phyloP scores from a whole-genome alignment of 2,113 vertebrate genomes.

The Cavia aperea region DNA sequence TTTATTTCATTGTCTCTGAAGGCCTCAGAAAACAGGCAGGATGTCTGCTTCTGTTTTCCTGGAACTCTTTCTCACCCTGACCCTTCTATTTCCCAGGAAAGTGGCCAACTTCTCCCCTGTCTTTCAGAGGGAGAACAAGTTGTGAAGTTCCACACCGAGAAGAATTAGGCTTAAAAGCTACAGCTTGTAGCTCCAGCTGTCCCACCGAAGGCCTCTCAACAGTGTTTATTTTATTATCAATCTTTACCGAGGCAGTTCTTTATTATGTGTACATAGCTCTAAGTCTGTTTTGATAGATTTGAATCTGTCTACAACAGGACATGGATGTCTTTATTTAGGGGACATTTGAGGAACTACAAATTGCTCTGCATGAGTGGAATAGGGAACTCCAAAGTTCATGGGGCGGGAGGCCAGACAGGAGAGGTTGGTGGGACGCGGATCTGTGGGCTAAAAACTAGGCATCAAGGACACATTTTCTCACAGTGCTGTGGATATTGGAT shows the following conservation, averaged over 20 bases:
- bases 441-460: background rate
- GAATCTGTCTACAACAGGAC: background rate
- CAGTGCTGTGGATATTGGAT: too few species aligned
- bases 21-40: background rate
- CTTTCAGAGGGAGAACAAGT: background rate
- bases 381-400: background rate
- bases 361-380: background rate
- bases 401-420: background rate
- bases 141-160: background rate
- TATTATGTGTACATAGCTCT: background rate
- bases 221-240: background rate
- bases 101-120: background rate
- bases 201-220: fast-evolving
- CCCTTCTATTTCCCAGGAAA: background rate
- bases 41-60: background rate
- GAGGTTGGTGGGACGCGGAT: background rate
- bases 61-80: background rate
- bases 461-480: background rate
- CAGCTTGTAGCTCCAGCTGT: background rate
- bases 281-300: background rate
- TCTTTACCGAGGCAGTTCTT: background rate
- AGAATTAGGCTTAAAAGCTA: background rate
- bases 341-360: background rate
- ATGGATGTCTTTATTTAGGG: background rate
- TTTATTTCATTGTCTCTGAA: background rate